phyloP scores from a whole-genome alignment of 2,797 vertebrate species.

The Scarus forsteni region DNA sequence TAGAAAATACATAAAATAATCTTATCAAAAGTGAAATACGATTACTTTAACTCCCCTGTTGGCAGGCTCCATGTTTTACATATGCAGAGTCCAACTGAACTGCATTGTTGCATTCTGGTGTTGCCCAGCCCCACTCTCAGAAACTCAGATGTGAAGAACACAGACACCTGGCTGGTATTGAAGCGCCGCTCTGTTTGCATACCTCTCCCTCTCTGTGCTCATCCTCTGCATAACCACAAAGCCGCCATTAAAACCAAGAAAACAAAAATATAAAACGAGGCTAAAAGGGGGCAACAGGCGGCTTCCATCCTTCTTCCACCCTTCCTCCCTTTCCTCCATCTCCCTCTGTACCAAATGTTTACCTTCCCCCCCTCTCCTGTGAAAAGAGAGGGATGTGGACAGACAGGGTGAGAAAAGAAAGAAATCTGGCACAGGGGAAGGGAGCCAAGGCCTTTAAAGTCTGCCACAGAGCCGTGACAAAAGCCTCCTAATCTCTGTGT shows the following conservation, averaged over 20 bases:
- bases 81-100: too few species aligned
- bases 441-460: constrained; percentile 88
- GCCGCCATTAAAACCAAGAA: constrained; percentile 72
- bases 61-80: too few species aligned
- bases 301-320: constrained; percentile 74
- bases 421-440: constrained; percentile 86
- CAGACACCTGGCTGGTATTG: constrained; percentile 74
- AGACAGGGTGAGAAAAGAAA: constrained; percentile 81
- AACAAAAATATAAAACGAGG: constrained; percentile 77
- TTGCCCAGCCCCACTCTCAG: background rate
- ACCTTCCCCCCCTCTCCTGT: constrained; percentile 56
- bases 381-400: constrained; percentile 78
- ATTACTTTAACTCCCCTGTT: too few species aligned
- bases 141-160: constrained; percentile 40
- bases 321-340: constrained; percentile 55
- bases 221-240: constrained; percentile 79
- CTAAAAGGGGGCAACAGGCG: constrained; percentile 72
- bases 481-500: constrained; percentile 89
- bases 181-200: constrained; percentile 70
- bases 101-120: too few species aligned
- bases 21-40: too few species aligned
- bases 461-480: constrained; percentile 90
- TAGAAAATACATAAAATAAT: too few species aligned
- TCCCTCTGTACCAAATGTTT: constrained; percentile 72
- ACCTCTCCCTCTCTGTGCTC: constrained; percentile 68